phyloP scores from a whole-genome alignment of 2,797 vertebrate species.

The Dallia pectoralis region DNA sequence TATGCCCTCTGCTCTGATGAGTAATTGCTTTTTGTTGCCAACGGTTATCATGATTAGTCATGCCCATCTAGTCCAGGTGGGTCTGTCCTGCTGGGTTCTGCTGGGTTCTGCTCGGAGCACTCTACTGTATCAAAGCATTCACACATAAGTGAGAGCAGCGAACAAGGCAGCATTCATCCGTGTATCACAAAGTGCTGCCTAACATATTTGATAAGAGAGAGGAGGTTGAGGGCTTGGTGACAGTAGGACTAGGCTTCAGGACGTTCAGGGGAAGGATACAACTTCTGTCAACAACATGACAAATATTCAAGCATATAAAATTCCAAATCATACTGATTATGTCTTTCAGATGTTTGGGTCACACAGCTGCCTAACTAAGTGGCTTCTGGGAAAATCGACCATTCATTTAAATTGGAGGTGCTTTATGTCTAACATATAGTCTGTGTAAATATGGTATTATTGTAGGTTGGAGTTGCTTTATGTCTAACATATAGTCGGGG shows the following conservation, averaged over 20 bases:
- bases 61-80: background rate
- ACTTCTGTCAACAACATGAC: slow-evolving; percentile 19
- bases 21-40: background rate
- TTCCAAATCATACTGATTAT: slow-evolving; percentile 36
- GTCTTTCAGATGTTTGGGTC: slow-evolving; percentile 21
- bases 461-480: too few species aligned
- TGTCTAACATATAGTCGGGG: too few species aligned
- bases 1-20: background rate
- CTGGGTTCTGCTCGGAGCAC: background rate
- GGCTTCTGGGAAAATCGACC: background rate
- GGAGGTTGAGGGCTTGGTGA: slow-evolving; percentile 5
- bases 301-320: slow-evolving; percentile 24
- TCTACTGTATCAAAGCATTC: background rate
- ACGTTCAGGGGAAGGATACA: slow-evolving; percentile 22
- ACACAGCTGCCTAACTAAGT: slow-evolving; percentile 17
- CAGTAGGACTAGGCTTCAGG: slow-evolving; percentile 35
- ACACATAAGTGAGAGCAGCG: background rate
- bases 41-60: background rate
- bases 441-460: too few species aligned
- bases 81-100: background rate
- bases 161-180: slow-evolving; percentile 26
- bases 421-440: too few species aligned
- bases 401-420: background rate
- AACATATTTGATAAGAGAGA: slow-evolving; percentile 21
- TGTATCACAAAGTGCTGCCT: slow-evolving; percentile 9